A percentile compares a stretch with the other conserved stretches of the same genome.
Conservation (phyloP, 2,888 invertebrate genomes). For the Tromatobia lineatoria region DNA sequence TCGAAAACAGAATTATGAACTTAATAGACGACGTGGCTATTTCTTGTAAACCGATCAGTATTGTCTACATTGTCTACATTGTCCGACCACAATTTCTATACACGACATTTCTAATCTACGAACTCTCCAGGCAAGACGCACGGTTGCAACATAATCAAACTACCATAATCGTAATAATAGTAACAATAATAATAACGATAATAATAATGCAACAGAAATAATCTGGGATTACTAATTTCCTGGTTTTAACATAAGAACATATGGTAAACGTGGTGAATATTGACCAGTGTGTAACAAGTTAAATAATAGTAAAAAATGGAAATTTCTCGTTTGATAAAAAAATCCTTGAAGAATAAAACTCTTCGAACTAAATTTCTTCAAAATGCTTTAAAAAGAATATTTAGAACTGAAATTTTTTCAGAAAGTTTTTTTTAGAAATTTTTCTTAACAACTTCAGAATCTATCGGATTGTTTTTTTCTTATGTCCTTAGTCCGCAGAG, state of each 20-base stretch:
- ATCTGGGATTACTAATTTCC: not conserved
- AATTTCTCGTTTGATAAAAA: too few relatives aligned
- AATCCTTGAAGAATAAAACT: too few relatives aligned
- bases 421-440: too few relatives aligned
- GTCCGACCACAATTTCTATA: slow-evolving; percentile 2
- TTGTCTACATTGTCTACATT: slow-evolving; percentile 30
- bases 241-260: not conserved
- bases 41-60: not conserved
- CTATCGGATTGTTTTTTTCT: too few relatives aligned
- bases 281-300: too few relatives aligned
- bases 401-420: too few relatives aligned
- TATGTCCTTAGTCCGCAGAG: too few relatives aligned
- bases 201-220: slow-evolving; percentile 52
- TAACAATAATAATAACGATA: slow-evolving; percentile 13
- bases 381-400: too few relatives aligned
- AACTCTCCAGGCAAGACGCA: slow-evolving; percentile 67
- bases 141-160: slow-evolving; percentile 69
- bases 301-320: too few relatives aligned
- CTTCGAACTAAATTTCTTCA: too few relatives aligned
- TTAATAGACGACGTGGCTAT: slow-evolving; percentile 2
- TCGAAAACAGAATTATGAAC: not conserved
- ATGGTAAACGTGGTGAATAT: not conserved
- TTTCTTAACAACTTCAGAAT: too few relatives aligned
- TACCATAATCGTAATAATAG: slow-evolving; percentile 39
- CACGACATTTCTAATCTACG: slow-evolving; percentile 65